A percentile compares a stretch with the other conserved stretches of the same genome.
These are phyloP conservation scores for Tetropium fuscum DNA, from an alignment of 2,888 invertebrate genomes.

Conservation along the genomic window DNA sequence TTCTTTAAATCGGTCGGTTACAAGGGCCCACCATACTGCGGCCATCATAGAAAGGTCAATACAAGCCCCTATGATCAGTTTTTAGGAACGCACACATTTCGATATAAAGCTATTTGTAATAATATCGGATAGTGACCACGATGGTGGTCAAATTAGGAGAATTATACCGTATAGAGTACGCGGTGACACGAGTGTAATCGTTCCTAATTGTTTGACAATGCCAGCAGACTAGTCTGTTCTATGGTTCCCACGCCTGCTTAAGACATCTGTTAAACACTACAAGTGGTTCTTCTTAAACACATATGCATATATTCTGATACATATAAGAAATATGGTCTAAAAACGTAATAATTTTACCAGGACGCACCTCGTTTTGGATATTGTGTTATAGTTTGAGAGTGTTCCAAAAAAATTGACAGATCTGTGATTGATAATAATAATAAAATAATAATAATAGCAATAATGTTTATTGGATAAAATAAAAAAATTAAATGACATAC, in stretches of 20 bases:
- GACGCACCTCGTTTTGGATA: slow-evolving; percentile 8
- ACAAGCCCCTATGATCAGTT: slow-evolving; percentile 28
- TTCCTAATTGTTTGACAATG: slow-evolving; percentile 56
- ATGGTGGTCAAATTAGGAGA: slow-evolving; percentile 31
- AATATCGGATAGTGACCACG: slow-evolving; percentile 23
- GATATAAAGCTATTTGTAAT: slow-evolving; percentile 24
- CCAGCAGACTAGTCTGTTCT: slow-evolving; percentile 45
- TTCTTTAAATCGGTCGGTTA: slow-evolving; percentile 1
- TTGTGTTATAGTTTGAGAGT: not conserved
- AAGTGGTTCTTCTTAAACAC: slow-evolving; percentile 37
- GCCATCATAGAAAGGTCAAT: slow-evolving; percentile 12
- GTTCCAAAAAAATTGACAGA: too few relatives aligned
- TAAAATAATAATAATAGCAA: too few relatives aligned
- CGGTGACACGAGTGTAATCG: slow-evolving; percentile 52
- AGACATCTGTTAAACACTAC: slow-evolving; percentile 48
- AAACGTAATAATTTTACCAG: slow-evolving; percentile 11
- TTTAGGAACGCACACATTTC: slow-evolving; percentile 20
- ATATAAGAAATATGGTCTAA: slow-evolving; percentile 23
- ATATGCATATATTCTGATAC: slow-evolving; percentile 36
- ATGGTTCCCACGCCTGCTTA: slow-evolving; percentile 47
- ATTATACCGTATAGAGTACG: slow-evolving; percentile 50
- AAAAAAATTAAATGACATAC: too few relatives aligned
- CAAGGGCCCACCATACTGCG: slow-evolving; percentile 13
- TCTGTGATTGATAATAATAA: too few relatives aligned
- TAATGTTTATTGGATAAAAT: too few relatives aligned